Evolutionary conservation across 2,888 invertebrate species (phyloP).

Genomic region (Patella depressa): DNA sequence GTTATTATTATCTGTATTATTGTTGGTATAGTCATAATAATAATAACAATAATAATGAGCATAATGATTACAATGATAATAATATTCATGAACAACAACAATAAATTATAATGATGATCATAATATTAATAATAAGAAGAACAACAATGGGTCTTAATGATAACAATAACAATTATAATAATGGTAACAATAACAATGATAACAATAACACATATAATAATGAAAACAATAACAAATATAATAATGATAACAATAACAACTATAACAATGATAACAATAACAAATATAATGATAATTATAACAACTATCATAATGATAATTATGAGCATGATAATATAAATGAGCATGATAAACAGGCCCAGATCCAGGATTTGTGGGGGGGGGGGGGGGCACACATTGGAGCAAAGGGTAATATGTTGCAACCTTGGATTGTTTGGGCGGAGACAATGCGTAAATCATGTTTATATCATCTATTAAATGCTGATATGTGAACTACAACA

Average conservation of each 20-base stretch:
- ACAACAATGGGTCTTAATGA: neutral
- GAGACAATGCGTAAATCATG: too few relatives aligned
- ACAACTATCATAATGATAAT: too few relatives aligned
- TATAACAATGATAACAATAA: neutral
- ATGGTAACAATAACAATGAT: neutral
- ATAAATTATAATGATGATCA: neutral
- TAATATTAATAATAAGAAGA: neutral
- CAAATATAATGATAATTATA: too few relatives aligned
- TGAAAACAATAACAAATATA: neutral
- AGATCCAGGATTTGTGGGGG: too few relatives aligned
- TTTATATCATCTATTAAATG: too few relatives aligned
- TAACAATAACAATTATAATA: neutral
- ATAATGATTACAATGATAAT: neutral
- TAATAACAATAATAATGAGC: neutral
- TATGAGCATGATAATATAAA: too few relatives aligned
- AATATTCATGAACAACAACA: neutral
- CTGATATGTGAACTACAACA: too few relatives aligned
- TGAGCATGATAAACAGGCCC: too few relatives aligned
- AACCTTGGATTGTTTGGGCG: too few relatives aligned
- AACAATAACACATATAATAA: neutral
- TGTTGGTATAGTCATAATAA: neutral
- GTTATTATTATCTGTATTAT: too few relatives aligned
- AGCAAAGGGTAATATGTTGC: too few relatives aligned
- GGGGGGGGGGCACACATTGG: too few relatives aligned
- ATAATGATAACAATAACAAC: neutral